These are phyloP conservation scores for Melanotaenia trifasciata DNA, from an alignment of 2,797 vertebrate genomes.

Conservation along the genomic window DNA sequence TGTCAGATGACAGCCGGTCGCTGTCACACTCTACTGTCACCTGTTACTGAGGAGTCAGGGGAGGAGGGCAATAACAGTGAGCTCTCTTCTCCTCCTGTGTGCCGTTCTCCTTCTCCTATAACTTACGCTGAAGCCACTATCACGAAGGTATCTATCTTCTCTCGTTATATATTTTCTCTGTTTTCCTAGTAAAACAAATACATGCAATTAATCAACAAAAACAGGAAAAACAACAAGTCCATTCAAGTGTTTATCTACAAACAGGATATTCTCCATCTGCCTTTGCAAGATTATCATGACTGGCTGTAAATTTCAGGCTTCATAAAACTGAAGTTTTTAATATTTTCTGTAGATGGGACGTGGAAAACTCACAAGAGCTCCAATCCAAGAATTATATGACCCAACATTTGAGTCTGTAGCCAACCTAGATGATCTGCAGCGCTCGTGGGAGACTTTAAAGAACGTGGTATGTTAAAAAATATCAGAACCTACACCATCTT, in stretches of 20 bases:
- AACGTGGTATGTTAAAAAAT: slow-evolving; percentile 89
- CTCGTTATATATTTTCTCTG: not conserved
- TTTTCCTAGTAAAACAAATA: slow-evolving; percentile 2
- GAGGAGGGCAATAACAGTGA: slow-evolving; percentile 98
- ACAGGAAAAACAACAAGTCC: not conserved
- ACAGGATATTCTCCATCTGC: not conserved
- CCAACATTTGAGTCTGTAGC: slow-evolving; percentile 89
- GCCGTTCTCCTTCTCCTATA: slow-evolving; percentile 96
- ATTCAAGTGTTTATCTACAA: not conserved
- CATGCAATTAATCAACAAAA: not conserved
- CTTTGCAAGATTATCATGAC: not conserved
- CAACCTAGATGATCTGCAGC: slow-evolving; percentile 93
- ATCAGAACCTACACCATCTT: not conserved
- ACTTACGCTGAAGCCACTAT: slow-evolving; percentile 89
- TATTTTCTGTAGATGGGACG: slow-evolving; percentile 73
- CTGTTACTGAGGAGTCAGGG: slow-evolving; percentile 98
- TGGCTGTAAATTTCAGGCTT: slow-evolving; percentile 2
- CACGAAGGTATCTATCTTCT: slow-evolving; percentile 87
- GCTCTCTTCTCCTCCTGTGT: slow-evolving; percentile 93
- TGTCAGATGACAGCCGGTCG: slow-evolving; percentile 97
- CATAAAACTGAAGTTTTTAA: slow-evolving; percentile 14
- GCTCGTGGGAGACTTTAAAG: slow-evolving; percentile 99
- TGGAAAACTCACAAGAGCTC: slow-evolving; percentile 83
- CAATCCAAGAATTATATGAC: slow-evolving; percentile 89
- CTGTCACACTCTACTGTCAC: slow-evolving; percentile 98